Evolutionary conservation across 2,888 invertebrate species (phyloP).

Genomic region (Cerceris ruficornis): DNA sequence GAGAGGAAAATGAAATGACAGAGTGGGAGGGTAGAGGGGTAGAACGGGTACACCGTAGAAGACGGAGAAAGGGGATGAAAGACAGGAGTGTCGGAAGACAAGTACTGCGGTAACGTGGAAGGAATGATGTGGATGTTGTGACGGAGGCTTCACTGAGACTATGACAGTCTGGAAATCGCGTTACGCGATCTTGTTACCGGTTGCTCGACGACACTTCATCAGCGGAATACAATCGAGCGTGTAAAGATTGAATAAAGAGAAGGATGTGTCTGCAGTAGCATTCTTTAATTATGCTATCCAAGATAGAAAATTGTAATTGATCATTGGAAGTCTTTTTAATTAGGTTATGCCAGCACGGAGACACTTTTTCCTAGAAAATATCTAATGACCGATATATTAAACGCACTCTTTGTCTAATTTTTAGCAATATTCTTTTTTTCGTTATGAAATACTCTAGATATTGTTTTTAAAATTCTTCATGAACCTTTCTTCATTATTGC

Average conservation of each 20-base stretch:
- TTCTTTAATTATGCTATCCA: not conserved
- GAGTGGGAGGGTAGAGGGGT: not conserved
- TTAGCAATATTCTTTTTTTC: too few species aligned
- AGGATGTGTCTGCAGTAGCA: not conserved
- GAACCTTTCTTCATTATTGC: too few species aligned
- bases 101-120: slow-evolving; percentile 5
- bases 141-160: not conserved
- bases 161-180: not conserved
- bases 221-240: not conserved
- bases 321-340: too few species aligned
- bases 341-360: too few species aligned
- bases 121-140: slow-evolving; percentile 2
- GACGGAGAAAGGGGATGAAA: too few species aligned
- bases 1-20: slow-evolving; percentile 3
- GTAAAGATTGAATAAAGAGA: not conserved
- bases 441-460: too few species aligned
- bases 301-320: too few species aligned
- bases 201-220: not conserved
- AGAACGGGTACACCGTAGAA: not conserved
- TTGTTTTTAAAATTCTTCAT: too few species aligned
- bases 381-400: too few species aligned
- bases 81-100: not conserved
- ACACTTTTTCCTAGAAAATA: too few species aligned
- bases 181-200: not conserved
- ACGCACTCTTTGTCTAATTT: too few species aligned